phyloP scores from a whole-genome alignment of 2,888 invertebrate species.

The Sceliomorpha sp. region DNA sequence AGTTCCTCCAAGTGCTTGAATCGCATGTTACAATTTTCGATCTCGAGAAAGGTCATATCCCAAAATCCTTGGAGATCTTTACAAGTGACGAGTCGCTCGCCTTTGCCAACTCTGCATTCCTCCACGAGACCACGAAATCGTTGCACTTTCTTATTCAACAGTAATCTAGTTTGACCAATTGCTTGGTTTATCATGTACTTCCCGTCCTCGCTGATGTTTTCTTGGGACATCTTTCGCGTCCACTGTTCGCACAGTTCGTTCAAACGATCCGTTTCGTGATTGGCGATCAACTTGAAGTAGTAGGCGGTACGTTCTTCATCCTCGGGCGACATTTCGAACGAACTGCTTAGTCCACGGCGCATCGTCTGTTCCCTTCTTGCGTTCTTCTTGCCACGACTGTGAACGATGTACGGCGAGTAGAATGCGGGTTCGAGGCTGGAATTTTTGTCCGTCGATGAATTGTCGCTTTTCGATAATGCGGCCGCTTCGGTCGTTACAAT shows the following conservation, averaged over 20 bases:
- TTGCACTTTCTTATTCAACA: conserved; percentile 88
- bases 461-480: conserved; percentile 3
- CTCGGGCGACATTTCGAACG: conserved; percentile 11
- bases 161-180: conserved; percentile 88
- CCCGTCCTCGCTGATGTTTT: conserved; percentile 81
- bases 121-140: conserved; percentile 84
- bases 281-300: conserved; percentile 80
- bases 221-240: conserved; percentile 81
- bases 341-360: conserved; percentile 54
- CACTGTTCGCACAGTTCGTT: conserved; percentile 82
- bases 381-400: conserved; percentile 83
- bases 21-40: conserved; percentile 69
- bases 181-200: conserved; percentile 85
- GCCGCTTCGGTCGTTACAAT: too few species aligned
- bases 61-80: conserved; percentile 92
- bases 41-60: conserved; percentile 91
- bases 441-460: too few species aligned
- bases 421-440: conserved; percentile 31
- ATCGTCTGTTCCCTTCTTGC: conserved; percentile 81
- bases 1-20: conserved; percentile 66
- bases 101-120: conserved; percentile 79
- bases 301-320: conserved; percentile 74
- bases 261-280: conserved; percentile 82
- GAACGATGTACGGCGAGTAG: conserved; percentile 82
- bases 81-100: conserved; percentile 83